A percentile compares a stretch with the other conserved stretches of the same genome.
Evolutionary conservation across 2,797 vertebrate species (phyloP).

Genomic region (Siniperca scherzeri): DNA sequence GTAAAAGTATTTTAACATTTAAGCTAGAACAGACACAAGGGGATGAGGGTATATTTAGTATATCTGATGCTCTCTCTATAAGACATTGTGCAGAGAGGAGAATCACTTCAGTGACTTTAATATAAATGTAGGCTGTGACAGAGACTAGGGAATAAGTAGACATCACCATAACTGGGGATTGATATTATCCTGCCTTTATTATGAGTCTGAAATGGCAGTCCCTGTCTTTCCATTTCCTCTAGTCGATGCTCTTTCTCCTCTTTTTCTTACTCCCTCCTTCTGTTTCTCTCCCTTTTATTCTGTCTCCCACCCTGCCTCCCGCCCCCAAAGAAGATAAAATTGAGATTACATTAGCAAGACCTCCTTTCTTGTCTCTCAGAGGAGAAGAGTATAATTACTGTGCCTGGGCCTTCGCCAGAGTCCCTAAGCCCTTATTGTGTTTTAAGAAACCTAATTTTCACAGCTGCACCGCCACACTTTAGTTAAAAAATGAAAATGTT

Average conservation of each 20-base stretch:
- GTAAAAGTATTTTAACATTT: slow-evolving; percentile 58
- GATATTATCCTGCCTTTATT: slow-evolving; percentile 66
- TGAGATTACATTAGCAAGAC: slow-evolving; percentile 74
- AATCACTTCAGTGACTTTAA: slow-evolving; percentile 55
- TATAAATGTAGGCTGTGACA: slow-evolving; percentile 62
- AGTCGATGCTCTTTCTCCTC: slow-evolving; percentile 37
- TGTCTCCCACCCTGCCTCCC: slow-evolving; percentile 33
- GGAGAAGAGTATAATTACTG: slow-evolving; percentile 71
- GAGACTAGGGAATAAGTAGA: slow-evolving; percentile 59
- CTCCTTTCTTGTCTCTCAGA: slow-evolving; percentile 67
- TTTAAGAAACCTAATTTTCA: slow-evolving; percentile 66
- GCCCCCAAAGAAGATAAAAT: slow-evolving; percentile 56
- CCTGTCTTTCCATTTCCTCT: slow-evolving; percentile 45
- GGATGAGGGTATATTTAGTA: slow-evolving; percentile 57
- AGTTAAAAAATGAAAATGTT: slow-evolving; percentile 54
- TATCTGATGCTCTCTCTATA: slow-evolving; percentile 63
- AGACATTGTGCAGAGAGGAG: slow-evolving; percentile 52
- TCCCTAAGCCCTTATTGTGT: slow-evolving; percentile 59
- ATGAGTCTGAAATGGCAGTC: slow-evolving; percentile 58
- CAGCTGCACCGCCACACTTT: slow-evolving; percentile 23
- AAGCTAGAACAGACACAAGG: slow-evolving; percentile 52
- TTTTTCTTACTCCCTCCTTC: slow-evolving; percentile 28
- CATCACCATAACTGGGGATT: slow-evolving; percentile 52
- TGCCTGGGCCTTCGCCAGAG: slow-evolving; percentile 57
- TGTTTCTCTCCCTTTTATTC: slow-evolving; percentile 54